Percentiles rank a stretch among this genome's conserved stretches.
phyloP scores from a whole-genome alignment of 2,113 vertebrate genomes.

The Solea senegalensis region DNA sequence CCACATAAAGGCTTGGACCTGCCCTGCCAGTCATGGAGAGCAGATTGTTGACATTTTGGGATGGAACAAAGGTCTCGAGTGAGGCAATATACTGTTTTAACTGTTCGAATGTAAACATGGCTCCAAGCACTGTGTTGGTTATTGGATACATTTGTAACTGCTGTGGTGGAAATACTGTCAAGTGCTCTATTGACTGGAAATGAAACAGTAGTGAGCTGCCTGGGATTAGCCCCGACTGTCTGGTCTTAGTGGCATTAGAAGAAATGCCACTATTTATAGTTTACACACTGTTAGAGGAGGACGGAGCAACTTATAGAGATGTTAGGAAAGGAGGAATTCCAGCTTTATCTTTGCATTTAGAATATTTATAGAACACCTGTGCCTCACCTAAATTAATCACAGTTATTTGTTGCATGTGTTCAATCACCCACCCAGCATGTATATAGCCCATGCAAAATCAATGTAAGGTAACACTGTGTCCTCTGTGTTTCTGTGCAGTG shows the following conservation, averaged over 20 bases:
- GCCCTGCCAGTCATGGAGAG: not conserved
- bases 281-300: not conserved
- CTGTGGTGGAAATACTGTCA: not conserved
- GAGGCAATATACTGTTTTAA: not conserved
- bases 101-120: not conserved
- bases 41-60: not conserved
- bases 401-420: not conserved
- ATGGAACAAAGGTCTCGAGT: not conserved
- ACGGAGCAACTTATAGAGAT: not conserved
- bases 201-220: constrained; percentile 22
- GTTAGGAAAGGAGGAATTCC: not conserved
- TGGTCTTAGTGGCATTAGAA: constrained; percentile 44
- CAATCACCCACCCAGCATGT: not conserved
- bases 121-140: not conserved
- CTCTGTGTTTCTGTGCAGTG: constrained; percentile 2
- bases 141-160: not conserved
- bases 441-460: not conserved
- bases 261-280: constrained; percentile 47
- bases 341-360: not conserved
- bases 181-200: constrained; percentile 45
- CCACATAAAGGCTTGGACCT: not conserved
- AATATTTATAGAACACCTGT: no score
- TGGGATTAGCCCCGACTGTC: constrained; percentile 61
- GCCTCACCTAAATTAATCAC: not conserved
- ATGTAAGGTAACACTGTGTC: not conserved